Conservation (phyloP, 2,113 vertebrate species). For the Mionectes macconnelli region DNA sequence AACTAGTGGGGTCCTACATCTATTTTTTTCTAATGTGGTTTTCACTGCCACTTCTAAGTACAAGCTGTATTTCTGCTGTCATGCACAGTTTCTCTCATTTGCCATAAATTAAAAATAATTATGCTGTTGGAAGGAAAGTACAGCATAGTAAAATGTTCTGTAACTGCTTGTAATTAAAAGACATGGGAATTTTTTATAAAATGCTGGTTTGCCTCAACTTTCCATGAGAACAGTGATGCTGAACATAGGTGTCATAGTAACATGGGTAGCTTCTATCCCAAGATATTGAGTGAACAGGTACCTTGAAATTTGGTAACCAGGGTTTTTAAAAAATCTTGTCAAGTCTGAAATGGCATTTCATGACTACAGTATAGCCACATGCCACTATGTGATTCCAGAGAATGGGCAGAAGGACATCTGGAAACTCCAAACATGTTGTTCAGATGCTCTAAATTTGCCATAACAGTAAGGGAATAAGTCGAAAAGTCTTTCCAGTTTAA, state of each 20-base stretch:
- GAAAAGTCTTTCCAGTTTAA: neutral
- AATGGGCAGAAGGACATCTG: neutral
- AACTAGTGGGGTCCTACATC: neutral
- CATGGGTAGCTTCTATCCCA: neutral
- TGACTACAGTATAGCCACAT: neutral
- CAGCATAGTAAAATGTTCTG: neutral
- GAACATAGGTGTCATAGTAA: neutral
- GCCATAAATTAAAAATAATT: neutral
- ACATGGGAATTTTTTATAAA: neutral
- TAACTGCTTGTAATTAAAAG: neutral
- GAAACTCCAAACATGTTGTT: neutral
- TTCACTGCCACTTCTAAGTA: neutral
- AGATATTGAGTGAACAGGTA: neutral
- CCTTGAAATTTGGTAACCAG: neutral
- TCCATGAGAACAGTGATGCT: neutral
- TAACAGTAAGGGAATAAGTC: neutral
- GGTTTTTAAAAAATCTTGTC: neutral
- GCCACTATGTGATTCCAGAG: neutral
- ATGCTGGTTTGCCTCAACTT: neutral
- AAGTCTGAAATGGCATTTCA: neutral
- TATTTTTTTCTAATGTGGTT: neutral
- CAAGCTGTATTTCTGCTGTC: neutral
- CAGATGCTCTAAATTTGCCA: neutral
- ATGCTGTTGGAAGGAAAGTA: neutral
- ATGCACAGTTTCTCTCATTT: neutral